Evolutionary conservation across 2,113 vertebrate species (phyloP), one percentile per base, ranked within the genome.

Genomic region (Hippocampus barbouri): DNA sequence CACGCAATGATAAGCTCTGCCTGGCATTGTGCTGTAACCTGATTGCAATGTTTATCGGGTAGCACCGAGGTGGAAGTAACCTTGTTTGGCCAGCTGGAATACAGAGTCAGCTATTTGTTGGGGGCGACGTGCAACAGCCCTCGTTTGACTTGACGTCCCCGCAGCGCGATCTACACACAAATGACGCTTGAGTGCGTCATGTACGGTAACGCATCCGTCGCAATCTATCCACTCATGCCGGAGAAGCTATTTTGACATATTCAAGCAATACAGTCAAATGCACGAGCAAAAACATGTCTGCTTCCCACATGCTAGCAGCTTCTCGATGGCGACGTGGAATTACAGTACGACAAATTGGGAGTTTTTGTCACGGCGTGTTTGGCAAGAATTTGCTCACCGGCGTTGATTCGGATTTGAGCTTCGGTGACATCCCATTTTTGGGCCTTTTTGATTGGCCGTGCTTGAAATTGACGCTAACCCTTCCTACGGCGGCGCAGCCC

Each of bases 51-150:
- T 83, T 90, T 89, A 90, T 85, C 91, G 88, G 80, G 83, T 71
- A 78, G 82, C 81, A 73, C 79, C 56, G 62, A 73, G 20, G 43
- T 20, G 75, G 83, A 83, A 73, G 41, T 87, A 92, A 92, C 85
- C 83, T 81, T 70, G 84, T 92, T 89, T 80, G 77, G 85, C 79
- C 85, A 77, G 75, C 10, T 84, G 79, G 82, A 90, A 73, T 79
- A 88, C 74, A 74, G 81, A 86, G 77, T 89, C 83, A 90, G 87
- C 86, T 79, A 79, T 90, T 92, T 87, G 86, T 88, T 83, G 77
- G 75, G 73, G 70, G 73, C 62, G 73, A 54, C 67, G 56, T 75
- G 70, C 70, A 59, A 34, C 4, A 20, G 25, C 25, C 12, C n/a
- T 18, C 11, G 8, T 61, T 8, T 34, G 59, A 6, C 6, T 23